Evolutionary conservation across 2,888 invertebrate species (phyloP).

Genomic region (Charanyca ferruginea): DNA sequence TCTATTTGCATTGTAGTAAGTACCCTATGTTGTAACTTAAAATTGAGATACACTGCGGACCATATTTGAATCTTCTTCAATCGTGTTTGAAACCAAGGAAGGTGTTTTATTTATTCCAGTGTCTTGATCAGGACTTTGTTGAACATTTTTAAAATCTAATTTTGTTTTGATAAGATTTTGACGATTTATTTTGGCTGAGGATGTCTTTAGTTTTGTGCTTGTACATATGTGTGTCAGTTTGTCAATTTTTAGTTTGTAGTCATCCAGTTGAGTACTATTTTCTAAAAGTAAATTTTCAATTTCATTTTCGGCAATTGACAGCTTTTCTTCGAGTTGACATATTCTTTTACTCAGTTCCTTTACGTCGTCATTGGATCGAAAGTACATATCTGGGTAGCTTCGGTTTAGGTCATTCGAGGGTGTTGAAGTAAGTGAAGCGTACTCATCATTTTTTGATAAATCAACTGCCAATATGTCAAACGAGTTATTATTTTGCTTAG

Average conservation of each 20-base stretch:
- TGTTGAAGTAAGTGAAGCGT: constrained; percentile 2
- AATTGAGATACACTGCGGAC: neutral
- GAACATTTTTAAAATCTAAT: neutral
- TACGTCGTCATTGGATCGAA: neutral
- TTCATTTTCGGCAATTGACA: neutral
- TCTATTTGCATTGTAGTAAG: neutral
- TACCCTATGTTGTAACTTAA: neutral
- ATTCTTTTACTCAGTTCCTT: neutral
- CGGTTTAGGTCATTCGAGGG: neutral
- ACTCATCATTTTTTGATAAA: neutral
- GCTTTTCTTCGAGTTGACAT: constrained; percentile 3
- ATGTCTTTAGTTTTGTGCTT: neutral
- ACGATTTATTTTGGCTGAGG: constrained; percentile 5
- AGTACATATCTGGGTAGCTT: neutral
- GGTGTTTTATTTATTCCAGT: neutral
- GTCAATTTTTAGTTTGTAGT: constrained; percentile 3
- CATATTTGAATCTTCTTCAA: neutral
- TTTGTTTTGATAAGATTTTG: neutral
- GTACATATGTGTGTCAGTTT: constrained; percentile 4
- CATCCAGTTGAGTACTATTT: constrained; percentile 3
- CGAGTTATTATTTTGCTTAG: too few species aligned
- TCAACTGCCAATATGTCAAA: too few species aligned
- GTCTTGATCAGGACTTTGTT: neutral
- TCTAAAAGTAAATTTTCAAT: constrained; percentile 2
- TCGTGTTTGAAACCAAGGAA: neutral